A percentile compares a stretch with the other conserved stretches of the same genome.
phyloP scores from a whole-genome alignment of 2,113 vertebrate species.

The Chinchilla lanigera region DNA sequence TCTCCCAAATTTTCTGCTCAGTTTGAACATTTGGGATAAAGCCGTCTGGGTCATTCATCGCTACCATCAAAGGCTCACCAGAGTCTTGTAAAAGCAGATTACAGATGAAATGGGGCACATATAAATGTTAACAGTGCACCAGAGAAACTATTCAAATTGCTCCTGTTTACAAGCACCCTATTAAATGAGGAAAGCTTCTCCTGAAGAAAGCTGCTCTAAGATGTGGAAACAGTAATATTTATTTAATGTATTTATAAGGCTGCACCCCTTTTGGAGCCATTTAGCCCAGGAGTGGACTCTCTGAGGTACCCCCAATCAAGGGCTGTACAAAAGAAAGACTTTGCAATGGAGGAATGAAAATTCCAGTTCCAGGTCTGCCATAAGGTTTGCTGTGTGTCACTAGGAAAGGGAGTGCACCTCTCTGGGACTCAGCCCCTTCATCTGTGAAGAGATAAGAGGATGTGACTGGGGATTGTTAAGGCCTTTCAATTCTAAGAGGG shows the following conservation, averaged over 20 bases:
- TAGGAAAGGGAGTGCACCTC: neutral
- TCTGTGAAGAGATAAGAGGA: neutral
- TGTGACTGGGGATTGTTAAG: neutral
- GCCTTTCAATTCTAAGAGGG: neutral
- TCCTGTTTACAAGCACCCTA: constrained; percentile 68
- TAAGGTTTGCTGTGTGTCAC: neutral
- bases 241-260: neutral
- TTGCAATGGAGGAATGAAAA: neutral
- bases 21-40: constrained; percentile 66
- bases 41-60: constrained; percentile 61
- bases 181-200: constrained; percentile 32
- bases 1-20: constrained; percentile 51
- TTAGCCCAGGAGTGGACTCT: neutral
- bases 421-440: neutral
- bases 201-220: neutral
- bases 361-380: neutral
- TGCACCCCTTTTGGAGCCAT: neutral
- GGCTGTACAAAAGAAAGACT: fast-evolving
- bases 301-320: neutral
- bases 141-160: constrained; percentile 62
- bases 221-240: neutral
- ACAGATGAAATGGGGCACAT: constrained; percentile 70
- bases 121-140: constrained; percentile 61
- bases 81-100: constrained; percentile 75
- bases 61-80: constrained; percentile 59